Evolutionary conservation across 1,140 invertebrate genomes (phyloP), one percentile per base, ranked within the genome.

Genomic region (Scylla paramamosain): DNA sequence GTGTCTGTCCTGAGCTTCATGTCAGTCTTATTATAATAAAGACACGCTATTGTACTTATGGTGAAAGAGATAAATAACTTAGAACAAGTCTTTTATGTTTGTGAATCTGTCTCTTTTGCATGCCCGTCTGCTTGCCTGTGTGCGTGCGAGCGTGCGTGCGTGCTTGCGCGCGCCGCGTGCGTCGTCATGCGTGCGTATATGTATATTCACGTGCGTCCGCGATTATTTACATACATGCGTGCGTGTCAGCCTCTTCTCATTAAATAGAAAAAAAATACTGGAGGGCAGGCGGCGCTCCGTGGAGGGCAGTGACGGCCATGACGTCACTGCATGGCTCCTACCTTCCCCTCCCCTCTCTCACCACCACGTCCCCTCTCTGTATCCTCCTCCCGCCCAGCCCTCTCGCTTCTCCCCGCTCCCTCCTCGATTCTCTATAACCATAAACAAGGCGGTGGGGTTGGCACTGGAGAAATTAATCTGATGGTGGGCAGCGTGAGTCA

Each of bases 401-500:
- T 20, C 52, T 59, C 31, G 4, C 90, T 10, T 77, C 67, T n/a
- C n/a, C 20, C 20, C 25, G 20, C 67, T 12, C 20, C n/a, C 67
- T 77, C 67, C 67, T 20, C 20, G 67, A 77, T 77, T 77, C 90
- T 14, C 77, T 91, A 77, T 59, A 91, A 77, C 59, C 67, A 77
- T 91, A 91, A 91, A 91, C 90, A 89, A 91, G 28, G 14, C n/a
- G 31, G n/a, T 25, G 32, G 2, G 59, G 59, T 39, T 91, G 52
- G 46, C 48, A 77, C 59, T 12, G 48, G 52, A 77, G 28, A 59
- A 91, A 91, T 77, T 91, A 77, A 32, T 32, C 14, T 82, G 52
- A 91, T 91, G 67, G 67, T 87, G 84, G 39, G 67, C 67, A 2
- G 67, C 67, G 67, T 77, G 67, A 77, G 67, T 77, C 67, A 77